phyloP scores from a whole-genome alignment of 2,113 vertebrate species.

The Cricetomys ansorgei region DNA sequence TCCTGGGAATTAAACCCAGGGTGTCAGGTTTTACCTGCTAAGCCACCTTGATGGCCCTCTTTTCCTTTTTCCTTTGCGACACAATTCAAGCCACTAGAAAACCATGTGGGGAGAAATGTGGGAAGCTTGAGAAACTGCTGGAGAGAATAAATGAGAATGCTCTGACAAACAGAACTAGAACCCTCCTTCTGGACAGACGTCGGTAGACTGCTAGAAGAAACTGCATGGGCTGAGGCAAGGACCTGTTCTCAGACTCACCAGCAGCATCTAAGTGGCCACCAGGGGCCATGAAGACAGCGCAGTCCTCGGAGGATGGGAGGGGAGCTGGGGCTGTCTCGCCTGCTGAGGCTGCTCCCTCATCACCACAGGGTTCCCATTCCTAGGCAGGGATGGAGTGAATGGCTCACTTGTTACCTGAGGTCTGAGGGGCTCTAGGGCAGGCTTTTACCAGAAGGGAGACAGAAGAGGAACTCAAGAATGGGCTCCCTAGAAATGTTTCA shows the following conservation, averaged over 20 bases:
- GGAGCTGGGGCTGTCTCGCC: neutral
- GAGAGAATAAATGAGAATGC: neutral
- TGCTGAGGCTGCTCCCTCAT: no score
- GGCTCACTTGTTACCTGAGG: neutral
- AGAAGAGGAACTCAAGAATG: neutral
- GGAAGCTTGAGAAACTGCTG: neutral
- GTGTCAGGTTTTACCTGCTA: neutral
- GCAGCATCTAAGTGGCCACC: neutral
- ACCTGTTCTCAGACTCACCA: neutral
- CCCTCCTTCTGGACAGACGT: neutral
- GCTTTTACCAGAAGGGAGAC: neutral
- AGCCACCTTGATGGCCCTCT: neutral
- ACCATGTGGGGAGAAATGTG: neutral
- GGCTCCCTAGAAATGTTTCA: neutral
- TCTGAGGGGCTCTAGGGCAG: neutral
- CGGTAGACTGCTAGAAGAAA: neutral
- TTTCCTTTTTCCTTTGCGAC: neutral
- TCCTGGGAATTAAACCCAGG: neutral
- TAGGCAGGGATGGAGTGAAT: neutral
- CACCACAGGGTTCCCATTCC: neutral
- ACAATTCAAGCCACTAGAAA: slow-evolving; percentile 3
- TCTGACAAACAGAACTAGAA: neutral
- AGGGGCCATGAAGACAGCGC: neutral
- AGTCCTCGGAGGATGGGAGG: neutral
- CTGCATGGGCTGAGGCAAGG: neutral